These are phyloP conservation scores for Chaetodon trifascialis DNA, from an alignment of 2,113 vertebrate genomes.

Conservation along the genomic window DNA sequence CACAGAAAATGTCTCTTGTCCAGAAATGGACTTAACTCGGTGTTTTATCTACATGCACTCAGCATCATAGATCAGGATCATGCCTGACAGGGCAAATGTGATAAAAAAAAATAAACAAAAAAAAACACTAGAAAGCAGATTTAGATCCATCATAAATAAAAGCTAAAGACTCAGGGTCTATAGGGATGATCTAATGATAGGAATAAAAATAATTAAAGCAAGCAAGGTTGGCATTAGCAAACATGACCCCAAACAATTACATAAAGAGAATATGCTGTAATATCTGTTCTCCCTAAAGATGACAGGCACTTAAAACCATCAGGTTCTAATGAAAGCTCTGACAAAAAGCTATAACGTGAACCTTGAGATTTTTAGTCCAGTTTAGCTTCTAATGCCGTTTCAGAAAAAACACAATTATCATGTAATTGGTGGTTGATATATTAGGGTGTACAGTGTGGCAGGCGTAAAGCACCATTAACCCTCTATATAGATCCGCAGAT, in stretches of 20 bases:
- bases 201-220: not conserved
- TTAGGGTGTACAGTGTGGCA: slow-evolving; percentile 41
- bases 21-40: slow-evolving; percentile 31
- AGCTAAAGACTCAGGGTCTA: not conserved
- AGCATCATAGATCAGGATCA: not conserved
- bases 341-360: not conserved
- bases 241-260: not conserved
- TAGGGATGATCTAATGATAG: not conserved
- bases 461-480: slow-evolving; percentile 77
- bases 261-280: not conserved
- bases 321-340: not conserved
- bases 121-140: not conserved
- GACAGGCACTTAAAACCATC: not conserved
- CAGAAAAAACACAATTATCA: slow-evolving; percentile 43
- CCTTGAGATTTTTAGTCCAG: not conserved
- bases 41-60: slow-evolving; percentile 20
- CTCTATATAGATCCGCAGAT: slow-evolving; percentile 66
- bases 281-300: slow-evolving; percentile 1
- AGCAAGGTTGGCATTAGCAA: not conserved
- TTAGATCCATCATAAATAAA: not conserved
- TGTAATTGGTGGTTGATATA: slow-evolving; percentile 75
- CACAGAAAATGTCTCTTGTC: slow-evolving; percentile 22
- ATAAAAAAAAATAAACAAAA: slow-evolving; percentile 19
- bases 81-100: not conserved
- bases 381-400: slow-evolving; percentile 30